Percentiles rank a stretch among this genome's conserved stretches.
phyloP scores from a whole-genome alignment of 2,797 vertebrate species.

The Rallus crepitans region DNA sequence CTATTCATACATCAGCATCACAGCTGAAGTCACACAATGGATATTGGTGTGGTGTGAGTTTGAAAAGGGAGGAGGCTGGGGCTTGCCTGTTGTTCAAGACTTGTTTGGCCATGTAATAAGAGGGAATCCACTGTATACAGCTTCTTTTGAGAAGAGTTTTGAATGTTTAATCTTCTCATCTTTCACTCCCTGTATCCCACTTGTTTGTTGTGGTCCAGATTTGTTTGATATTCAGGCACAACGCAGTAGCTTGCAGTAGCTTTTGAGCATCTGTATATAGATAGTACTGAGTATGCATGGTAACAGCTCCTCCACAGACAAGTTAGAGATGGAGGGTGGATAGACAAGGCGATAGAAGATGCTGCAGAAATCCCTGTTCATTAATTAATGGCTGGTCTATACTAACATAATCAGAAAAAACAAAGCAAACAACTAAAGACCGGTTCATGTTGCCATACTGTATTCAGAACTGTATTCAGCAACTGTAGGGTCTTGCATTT shows the following conservation, averaged over 20 bases:
- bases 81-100: background rate
- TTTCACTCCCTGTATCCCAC: background rate
- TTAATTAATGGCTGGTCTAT: background rate
- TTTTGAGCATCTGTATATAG: background rate
- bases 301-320: background rate
- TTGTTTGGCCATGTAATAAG: background rate
- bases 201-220: background rate
- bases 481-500: too few relatives aligned
- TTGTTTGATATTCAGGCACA: background rate
- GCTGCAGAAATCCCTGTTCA: background rate
- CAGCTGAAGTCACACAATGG: background rate
- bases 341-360: background rate
- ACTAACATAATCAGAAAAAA: background rate
- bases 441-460: background rate
- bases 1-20: background rate
- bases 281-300: background rate
- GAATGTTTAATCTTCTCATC: background rate
- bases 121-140: background rate
- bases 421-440: background rate
- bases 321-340: background rate
- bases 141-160: background rate
- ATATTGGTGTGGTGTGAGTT: accelerated
- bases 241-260: background rate
- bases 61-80: background rate
- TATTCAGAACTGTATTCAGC: background rate